These are phyloP conservation scores for Bathynomus jamesi DNA, from an alignment of 1,140 invertebrate species.

Conservation along the genomic window DNA sequence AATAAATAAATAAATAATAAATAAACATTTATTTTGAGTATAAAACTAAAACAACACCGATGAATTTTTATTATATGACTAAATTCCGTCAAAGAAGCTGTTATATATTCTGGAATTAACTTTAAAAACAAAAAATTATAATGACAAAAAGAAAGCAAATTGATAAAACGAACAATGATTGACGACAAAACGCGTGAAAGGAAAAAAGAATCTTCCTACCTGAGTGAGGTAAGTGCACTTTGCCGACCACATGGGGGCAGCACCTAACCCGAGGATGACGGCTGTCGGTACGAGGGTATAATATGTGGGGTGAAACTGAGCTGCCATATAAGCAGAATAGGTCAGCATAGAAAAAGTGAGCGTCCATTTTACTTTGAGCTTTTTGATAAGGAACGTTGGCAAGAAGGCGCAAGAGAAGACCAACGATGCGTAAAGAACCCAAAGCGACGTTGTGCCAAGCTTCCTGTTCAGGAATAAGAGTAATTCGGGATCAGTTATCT, in stretches of 20 bases:
- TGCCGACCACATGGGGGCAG: conserved; percentile 92
- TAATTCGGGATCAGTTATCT: too few relatives aligned
- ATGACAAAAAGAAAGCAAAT: too few relatives aligned
- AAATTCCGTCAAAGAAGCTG: too few relatives aligned
- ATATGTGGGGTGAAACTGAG: conserved; percentile 84
- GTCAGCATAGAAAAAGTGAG: conserved; percentile 81
- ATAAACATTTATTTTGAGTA: background rate
- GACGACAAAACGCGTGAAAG: too few relatives aligned
- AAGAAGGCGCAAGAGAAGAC: conserved; percentile 88
- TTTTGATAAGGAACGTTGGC: conserved; percentile 77
- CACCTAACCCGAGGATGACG: conserved; percentile 71
- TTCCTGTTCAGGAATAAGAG: background rate
- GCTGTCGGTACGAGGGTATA: conserved; percentile 89
- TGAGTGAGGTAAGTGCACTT: conserved; percentile 93
- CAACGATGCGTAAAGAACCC: conserved; percentile 77
- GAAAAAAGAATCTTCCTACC: too few relatives aligned
- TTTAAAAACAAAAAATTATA: too few relatives aligned
- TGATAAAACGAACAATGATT: too few relatives aligned
- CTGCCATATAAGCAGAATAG: conserved; percentile 85
- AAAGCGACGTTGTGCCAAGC: conserved; percentile 70
- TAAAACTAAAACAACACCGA: too few relatives aligned
- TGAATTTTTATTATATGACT: too few relatives aligned
- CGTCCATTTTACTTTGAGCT: conserved; percentile 91
- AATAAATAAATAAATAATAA: background rate
- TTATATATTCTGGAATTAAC: too few relatives aligned